Base-by-base conservation (phyloP, 1,140 invertebrate species). In the Odontomachus brunneus region DNA sequence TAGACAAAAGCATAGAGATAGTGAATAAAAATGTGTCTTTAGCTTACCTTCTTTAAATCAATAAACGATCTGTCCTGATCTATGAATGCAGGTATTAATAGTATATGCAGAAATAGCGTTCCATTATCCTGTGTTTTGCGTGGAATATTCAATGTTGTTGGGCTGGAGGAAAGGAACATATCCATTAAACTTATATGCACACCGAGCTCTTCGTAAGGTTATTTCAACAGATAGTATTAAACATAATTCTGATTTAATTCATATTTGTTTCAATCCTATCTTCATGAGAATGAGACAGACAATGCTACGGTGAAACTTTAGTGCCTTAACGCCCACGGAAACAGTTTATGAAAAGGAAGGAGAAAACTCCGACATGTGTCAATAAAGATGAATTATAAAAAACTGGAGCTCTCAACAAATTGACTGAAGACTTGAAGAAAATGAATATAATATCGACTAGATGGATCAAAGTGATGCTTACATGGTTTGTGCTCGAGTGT, bases 111-210 rank as follows among this genome's bases (percentile, higher is more conserved):
- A 89, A 95, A 97, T 29, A 98, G 89, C 9, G 96, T 96, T 24
- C 97, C 97, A 95, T 98, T 98, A 57, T 96, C 95, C 12, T 96
- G 94, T 0, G 97, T 97, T 91, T 95, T 96, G 0, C 90, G 88
- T 22, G 97, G 97, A 76, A 98, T 92, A 73, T 96, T 95, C 65
- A 98, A 84, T 84, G 93, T 93, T 55, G 97, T 89, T 89, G 95
- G 94, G 73, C 96, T 96, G 87, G 19, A 94, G 94, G 91, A 89
- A 84, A 38, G 24, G 33, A 26, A 73, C 48, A 51, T 4, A 75
- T 17, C 29, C 17, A 59, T 66, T 7, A 82, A 60, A 66, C 9
- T 69, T 67, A 33, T 33, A 5, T 33, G 29, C 29, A 33, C 29
- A 33, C 29, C 2, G 29, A 33, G 5, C 29, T 33, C 29, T 33